Conservation (phyloP, 2,888 invertebrate genomes). For the Polydrusus tereticollis region DNA sequence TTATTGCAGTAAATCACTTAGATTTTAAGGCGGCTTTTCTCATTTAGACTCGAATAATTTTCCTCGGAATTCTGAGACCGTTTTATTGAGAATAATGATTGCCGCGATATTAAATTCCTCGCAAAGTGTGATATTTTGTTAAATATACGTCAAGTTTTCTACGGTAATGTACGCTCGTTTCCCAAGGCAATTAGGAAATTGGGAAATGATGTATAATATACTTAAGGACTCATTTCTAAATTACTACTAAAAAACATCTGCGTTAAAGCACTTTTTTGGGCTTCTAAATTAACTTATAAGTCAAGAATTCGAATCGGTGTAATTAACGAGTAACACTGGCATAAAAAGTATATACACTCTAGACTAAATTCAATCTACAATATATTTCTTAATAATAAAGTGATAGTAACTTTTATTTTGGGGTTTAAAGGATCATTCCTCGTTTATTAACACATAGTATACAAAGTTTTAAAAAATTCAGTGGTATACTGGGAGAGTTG, state of each 20-base stretch:
- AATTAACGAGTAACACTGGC: too few species aligned
- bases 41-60: slow-evolving; percentile 33
- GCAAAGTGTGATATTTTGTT: slow-evolving; percentile 7
- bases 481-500: too few species aligned
- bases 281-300: not conserved
- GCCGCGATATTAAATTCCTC: slow-evolving; percentile 35
- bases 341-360: too few species aligned
- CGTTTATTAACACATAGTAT: too few species aligned
- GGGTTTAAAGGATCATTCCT: too few species aligned
- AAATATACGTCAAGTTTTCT: slow-evolving; percentile 12
- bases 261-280: not conserved
- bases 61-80: slow-evolving; percentile 16
- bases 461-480: too few species aligned
- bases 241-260: not conserved
- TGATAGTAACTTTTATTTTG: too few species aligned
- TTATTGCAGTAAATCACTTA: slow-evolving; percentile 36
- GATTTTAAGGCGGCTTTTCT: slow-evolving; percentile 35
- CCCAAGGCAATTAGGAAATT: not conserved
- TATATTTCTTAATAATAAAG: too few species aligned
- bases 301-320: too few species aligned
- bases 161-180: not conserved
- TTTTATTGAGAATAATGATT: slow-evolving; percentile 37
- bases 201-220: not conserved
- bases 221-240: too few species aligned
- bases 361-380: too few species aligned